These are phyloP conservation scores for Scaptomyza pallida DNA, from an alignment of 1,140 invertebrate species.

Conservation along the genomic window DNA sequence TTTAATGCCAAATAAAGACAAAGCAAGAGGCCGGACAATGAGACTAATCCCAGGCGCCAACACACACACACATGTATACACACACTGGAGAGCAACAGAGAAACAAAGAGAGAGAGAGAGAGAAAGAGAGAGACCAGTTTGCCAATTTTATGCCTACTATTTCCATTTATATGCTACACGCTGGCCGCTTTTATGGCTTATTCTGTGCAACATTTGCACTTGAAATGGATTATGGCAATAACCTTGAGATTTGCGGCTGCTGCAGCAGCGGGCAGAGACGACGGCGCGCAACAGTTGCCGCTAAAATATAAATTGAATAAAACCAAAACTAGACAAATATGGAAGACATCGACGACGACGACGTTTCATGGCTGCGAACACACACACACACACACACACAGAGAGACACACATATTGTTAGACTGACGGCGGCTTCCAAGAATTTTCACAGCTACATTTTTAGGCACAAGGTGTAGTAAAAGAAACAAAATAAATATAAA, in stretches of 20 bases:
- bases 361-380: slow-evolving; percentile 51
- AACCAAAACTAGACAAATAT: slow-evolving; percentile 69
- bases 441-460: slow-evolving; percentile 48
- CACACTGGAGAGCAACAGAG: slow-evolving; percentile 1
- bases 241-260: slow-evolving; percentile 71
- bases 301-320: slow-evolving; percentile 39
- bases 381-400: slow-evolving; percentile 26
- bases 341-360: slow-evolving; percentile 43
- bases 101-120: neutral
- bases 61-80: neutral
- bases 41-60: slow-evolving; percentile 39
- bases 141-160: slow-evolving; percentile 45
- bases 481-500: slow-evolving; percentile 7
- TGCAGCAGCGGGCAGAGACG: slow-evolving; percentile 41
- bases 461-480: slow-evolving; percentile 50
- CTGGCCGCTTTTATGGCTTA: slow-evolving; percentile 46
- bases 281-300: slow-evolving; percentile 68
- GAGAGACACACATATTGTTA: slow-evolving; percentile 16
- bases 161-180: slow-evolving; percentile 46
- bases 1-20: slow-evolving; percentile 54
- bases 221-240: slow-evolving; percentile 82
- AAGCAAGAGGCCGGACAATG: slow-evolving; percentile 33
- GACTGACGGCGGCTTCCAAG: slow-evolving; percentile 46
- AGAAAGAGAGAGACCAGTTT: slow-evolving; percentile 34
- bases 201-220: slow-evolving; percentile 77